A percentile compares a stretch with the other conserved stretches of the same genome.
Evolutionary conservation across 2,113 vertebrate species (phyloP).

Genomic region (Pelecanus crispus): DNA sequence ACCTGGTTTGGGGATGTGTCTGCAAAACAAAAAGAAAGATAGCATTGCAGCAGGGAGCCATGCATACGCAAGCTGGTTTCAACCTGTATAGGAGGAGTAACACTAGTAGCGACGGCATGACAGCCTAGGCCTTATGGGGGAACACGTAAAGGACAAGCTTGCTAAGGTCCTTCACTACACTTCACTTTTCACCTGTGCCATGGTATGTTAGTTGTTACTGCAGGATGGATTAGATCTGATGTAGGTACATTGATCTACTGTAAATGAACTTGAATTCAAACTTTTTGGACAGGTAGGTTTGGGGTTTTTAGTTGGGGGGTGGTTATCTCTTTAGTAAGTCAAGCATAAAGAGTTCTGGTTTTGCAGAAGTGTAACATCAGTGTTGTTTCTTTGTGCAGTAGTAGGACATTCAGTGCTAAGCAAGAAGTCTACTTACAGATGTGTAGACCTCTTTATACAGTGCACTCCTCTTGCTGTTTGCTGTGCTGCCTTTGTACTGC

Average conservation of each 20-base stretch:
- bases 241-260: not conserved
- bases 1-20: not conserved
- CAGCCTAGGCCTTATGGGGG: not conserved
- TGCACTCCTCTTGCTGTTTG: not conserved
- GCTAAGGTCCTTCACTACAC: fast-evolving
- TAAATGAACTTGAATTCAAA: not conserved
- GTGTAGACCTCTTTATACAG: fast-evolving
- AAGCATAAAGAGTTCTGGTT: not conserved
- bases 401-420: not conserved
- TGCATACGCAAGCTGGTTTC: fast-evolving
- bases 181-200: fast-evolving
- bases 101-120: fast-evolving
- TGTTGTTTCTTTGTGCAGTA: not conserved
- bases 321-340: not conserved
- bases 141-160: fast-evolving
- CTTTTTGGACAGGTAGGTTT: not conserved
- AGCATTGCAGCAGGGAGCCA: not conserved
- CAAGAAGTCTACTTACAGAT: not conserved
- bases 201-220: not conserved
- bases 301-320: not conserved
- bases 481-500: not conserved
- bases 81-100: fast-evolving
- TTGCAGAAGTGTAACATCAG: not conserved
- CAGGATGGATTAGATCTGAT: not conserved
- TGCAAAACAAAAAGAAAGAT: not conserved